Conservation (phyloP, 53 echinoderm and acorn worm species). For the Holothuria scabra region DNA sequence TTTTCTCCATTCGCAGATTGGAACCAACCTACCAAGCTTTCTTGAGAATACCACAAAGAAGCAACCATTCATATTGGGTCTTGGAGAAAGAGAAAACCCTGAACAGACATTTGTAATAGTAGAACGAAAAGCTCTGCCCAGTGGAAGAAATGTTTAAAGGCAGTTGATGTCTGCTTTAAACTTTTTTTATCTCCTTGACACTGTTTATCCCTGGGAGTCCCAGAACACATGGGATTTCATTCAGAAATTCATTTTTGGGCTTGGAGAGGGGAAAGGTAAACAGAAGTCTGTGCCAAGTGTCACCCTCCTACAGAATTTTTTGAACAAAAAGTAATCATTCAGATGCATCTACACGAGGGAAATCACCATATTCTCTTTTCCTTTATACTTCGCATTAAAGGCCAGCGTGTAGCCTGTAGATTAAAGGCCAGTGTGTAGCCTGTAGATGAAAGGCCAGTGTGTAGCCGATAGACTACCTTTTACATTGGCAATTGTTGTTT, state of each 20-base stretch:
- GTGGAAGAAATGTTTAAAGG: too few species aligned
- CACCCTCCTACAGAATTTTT: neutral
- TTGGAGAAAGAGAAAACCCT: conserved; percentile 3
- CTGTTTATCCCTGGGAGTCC: conserved; percentile 22
- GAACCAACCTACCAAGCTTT: conserved; percentile 15
- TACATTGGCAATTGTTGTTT: too few species aligned
- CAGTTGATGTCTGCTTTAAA: conserved; percentile 27
- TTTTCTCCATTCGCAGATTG: conserved; percentile 15
- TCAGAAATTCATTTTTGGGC: neutral
- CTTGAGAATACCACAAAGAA: neutral
- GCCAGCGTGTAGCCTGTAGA: too few species aligned
- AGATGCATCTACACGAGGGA: too few species aligned
- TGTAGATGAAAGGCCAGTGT: too few species aligned
- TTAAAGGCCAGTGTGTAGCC: too few species aligned
- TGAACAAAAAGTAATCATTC: neutral
- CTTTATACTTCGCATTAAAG: too few species aligned
- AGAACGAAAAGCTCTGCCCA: too few species aligned
- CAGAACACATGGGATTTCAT: conserved; percentile 21
- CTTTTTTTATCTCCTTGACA: neutral
- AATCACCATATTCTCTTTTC: too few species aligned
- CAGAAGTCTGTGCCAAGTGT: conserved; percentile 16
- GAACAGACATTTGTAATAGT: conserved; percentile 22
- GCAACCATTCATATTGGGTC: neutral
- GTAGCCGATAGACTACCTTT: too few species aligned
- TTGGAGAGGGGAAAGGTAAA: conserved; percentile 19